phyloP scores from a whole-genome alignment of 2,888 invertebrate genomes.

The Rambutsinella grinnellia region DNA sequence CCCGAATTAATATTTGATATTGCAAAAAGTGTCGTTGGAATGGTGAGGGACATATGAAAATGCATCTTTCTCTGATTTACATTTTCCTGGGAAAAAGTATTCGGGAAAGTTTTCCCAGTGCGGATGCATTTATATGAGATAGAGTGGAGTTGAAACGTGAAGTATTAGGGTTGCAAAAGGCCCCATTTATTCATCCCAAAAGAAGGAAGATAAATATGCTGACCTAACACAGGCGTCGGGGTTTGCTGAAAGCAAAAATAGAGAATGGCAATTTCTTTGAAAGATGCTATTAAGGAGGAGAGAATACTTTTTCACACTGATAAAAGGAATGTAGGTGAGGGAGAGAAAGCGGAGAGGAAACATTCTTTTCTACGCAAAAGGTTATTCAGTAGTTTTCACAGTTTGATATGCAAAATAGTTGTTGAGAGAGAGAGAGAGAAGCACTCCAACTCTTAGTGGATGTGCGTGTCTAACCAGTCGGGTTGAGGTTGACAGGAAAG shows the following conservation, averaged over 20 bases:
- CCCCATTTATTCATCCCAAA: slow-evolving; percentile 17
- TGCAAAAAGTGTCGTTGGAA: too few relatives aligned
- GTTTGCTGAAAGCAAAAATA: slow-evolving; percentile 44
- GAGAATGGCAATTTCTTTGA: slow-evolving; percentile 43
- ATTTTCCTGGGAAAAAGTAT: neutral
- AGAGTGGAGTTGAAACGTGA: neutral
- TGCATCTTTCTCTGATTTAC: too few relatives aligned
- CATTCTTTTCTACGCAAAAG: neutral
- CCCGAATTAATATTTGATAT: too few relatives aligned
- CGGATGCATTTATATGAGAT: too few relatives aligned
- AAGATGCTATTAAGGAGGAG: slow-evolving; percentile 44
- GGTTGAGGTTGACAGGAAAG: too few relatives aligned
- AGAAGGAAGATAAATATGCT: slow-evolving; percentile 38
- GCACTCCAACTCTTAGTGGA: neutral
- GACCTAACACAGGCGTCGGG: slow-evolving; percentile 21
- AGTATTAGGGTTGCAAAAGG: slow-evolving; percentile 19
- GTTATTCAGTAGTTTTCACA: neutral
- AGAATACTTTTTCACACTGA: slow-evolving; percentile 45
- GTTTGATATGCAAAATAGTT: neutral
- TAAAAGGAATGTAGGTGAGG: slow-evolving; percentile 33
- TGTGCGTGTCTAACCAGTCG: neutral
- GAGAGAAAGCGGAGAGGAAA: slow-evolving; percentile 5
- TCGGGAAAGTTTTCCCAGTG: neutral
- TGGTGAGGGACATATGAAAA: too few relatives aligned
- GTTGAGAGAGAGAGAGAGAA: neutral